Base-by-base conservation (phyloP, 2,888 invertebrate species). In the Spicauda simplicius region DNA sequence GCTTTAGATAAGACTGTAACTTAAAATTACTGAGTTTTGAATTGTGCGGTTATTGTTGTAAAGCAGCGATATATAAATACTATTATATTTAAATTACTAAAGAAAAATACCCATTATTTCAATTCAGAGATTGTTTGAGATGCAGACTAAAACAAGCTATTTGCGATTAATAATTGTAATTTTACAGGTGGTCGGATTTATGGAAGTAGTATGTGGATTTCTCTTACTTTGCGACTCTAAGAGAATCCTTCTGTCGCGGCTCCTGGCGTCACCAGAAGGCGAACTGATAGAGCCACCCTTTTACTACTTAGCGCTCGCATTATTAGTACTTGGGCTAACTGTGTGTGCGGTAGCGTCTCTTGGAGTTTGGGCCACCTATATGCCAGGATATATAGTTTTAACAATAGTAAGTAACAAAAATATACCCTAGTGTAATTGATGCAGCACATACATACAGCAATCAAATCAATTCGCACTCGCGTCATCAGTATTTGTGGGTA, bases 341-440 rank as follows among this genome's bases (percentile, higher is more conserved):
- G 94, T 96, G 61, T 95, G 96, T 64, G 91, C 95, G 7, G 94
- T 95, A 0, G 95, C 96, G 4, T 95, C 97, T 56, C 86, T 97
- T 19, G 97, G 97, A 58, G 97, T 96, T 84, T 97, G 97, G 97
- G 97, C 97, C 0, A 95, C 96, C 0, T 97, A 96, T 77, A 93
- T 96, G 76, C 95, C 96, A 73, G 96, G 95, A 76, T 96, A 96
- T 78, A 95, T 95, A 74, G 94, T 96, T 72, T 90, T 97, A n/a
- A 95, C 95, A 64, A 83, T 95, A 70, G 96, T 96, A 91, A 94
- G 95, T 88, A 37, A 25, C 1, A 8, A 7, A 30, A 11, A 5
- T 66, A 61, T 25, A 12, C 11, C 11, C 37, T 37, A 11, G 12
- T 37, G 8, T 33, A 33, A 33, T 33, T 6, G 3, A 8, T 33